These are phyloP conservation scores for Spodoptera exigua DNA, from an alignment of 2,888 invertebrate genomes.

Conservation along the genomic window DNA sequence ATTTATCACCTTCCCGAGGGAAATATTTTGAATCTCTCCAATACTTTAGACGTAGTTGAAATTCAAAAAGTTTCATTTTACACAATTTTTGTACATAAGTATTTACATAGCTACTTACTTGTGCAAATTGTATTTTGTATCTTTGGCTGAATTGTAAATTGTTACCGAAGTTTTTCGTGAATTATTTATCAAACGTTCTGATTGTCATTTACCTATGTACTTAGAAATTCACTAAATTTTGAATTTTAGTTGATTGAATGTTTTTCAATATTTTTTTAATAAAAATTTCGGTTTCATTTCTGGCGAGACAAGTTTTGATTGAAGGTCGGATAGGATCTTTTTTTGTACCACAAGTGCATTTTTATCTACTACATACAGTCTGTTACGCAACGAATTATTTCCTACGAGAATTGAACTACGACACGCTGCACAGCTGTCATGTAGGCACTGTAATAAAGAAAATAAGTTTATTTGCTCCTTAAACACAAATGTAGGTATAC, in stretches of 20 bases:
- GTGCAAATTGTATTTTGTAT: slow-evolving; percentile 3
- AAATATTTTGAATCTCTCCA: slow-evolving; percentile 45
- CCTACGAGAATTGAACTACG: too few relatives aligned
- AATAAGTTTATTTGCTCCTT: too few relatives aligned
- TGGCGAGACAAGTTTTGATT: too few relatives aligned
- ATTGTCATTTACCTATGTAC: not conserved
- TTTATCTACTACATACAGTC: too few relatives aligned
- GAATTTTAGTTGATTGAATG: slow-evolving; percentile 4
- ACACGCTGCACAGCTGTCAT: too few relatives aligned
- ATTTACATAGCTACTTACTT: not conserved
- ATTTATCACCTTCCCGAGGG: slow-evolving; percentile 46
- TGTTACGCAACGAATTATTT: too few relatives aligned
- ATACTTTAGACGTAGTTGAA: slow-evolving; percentile 34
- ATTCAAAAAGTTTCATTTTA: slow-evolving; percentile 31
- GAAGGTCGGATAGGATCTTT: too few relatives aligned
- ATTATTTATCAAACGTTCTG: not conserved
- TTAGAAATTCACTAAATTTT: not conserved
- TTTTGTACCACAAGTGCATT: too few relatives aligned
- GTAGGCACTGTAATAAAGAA: too few relatives aligned
- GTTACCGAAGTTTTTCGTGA: not conserved
- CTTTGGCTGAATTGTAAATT: slow-evolving; percentile 11
- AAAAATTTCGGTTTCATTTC: too few relatives aligned
- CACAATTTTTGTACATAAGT: slow-evolving; percentile 12
- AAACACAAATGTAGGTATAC: too few relatives aligned
- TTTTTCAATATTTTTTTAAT: not conserved